phyloP scores from a whole-genome alignment of 2,888 invertebrate genomes.

The Eupsilia transversa region DNA sequence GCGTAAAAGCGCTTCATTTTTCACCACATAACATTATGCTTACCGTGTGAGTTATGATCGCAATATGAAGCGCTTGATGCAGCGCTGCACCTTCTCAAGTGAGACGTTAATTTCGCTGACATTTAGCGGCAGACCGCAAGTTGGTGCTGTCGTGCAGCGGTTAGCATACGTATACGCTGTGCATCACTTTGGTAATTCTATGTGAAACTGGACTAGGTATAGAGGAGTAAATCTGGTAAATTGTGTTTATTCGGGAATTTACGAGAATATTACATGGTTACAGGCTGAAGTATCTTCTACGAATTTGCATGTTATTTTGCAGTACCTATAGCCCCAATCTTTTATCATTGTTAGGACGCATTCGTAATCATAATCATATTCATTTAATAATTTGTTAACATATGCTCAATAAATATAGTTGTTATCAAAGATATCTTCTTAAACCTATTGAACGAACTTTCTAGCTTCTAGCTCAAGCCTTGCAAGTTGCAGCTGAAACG shows the following conservation, averaged over 20 bases:
- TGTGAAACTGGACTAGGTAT: constrained; percentile 29
- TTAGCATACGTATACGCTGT: constrained; percentile 50
- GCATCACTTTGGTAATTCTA: constrained; percentile 53
- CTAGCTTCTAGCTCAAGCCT: background rate
- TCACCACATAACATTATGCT: constrained; percentile 17
- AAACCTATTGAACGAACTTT: background rate
- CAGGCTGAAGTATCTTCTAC: background rate
- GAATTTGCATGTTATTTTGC: background rate
- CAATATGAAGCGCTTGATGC: constrained; percentile 59
- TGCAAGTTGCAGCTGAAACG: background rate
- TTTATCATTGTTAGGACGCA: background rate
- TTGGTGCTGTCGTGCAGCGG: constrained; percentile 60
- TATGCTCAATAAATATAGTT: too few relatives aligned
- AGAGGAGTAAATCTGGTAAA: constrained; percentile 3
- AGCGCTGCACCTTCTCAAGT: constrained; percentile 58
- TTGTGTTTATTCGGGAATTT: constrained; percentile 17
- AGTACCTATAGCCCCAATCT: background rate
- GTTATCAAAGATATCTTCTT: too few relatives aligned
- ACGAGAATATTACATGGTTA: background rate
- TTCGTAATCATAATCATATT: too few relatives aligned
- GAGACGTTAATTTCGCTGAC: constrained; percentile 71
- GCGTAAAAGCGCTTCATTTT: constrained; percentile 42
- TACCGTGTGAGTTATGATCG: constrained; percentile 35
- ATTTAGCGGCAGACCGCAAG: constrained; percentile 66
- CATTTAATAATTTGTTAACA: too few relatives aligned